Base-by-base conservation (phyloP, 2,888 invertebrate genomes). In the Biston stratarius region DNA sequence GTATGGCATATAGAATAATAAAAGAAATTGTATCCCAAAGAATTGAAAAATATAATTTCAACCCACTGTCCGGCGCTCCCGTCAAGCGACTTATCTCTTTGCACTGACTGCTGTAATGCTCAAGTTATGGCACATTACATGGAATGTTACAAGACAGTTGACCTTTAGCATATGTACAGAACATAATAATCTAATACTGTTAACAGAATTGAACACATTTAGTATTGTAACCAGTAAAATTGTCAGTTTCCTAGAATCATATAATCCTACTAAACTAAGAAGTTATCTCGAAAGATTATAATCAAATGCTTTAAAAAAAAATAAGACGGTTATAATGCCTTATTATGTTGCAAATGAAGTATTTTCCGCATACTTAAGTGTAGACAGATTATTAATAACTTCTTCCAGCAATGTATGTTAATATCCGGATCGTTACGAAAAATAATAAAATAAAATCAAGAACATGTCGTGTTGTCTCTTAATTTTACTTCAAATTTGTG, bases 351-450 rank as follows among this genome's bases (percentile, higher is more conserved):
- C 83, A 84, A 76, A 68, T 79, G 81, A 65, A 83, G 77, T 69
- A 71, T 74, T 77, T 81, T 82, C 82, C 82, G 81, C 81, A 76
- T 85, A 80, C 77, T 82, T 85, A 85, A 69, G 78, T 77, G 80
- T 86, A 87, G 85, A 78, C 71, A 74, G 69, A 70, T 80, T 24
- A 24, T 24, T 24, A 79, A 81, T 84, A 83, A 85, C 83, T 85
- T 86, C 84, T 86, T 86, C 85, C 83, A 75, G 86, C 79, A 83
- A 82, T 87, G 84, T 88, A 89, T 83, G 86, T 87, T 87, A 81
- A 85, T 82, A 87, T 82, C 85, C 84, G 82, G 82, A 85, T 87
- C 83, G 89, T 91, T 92, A 90, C 88, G 83, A 87, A 90, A 88
- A 86, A 81, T 62, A 67, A 76, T 81, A 77, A 82, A 87, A 88